Evolutionary conservation across 2,113 vertebrate species (phyloP).

Genomic region (Himantopus leucocephalus): DNA sequence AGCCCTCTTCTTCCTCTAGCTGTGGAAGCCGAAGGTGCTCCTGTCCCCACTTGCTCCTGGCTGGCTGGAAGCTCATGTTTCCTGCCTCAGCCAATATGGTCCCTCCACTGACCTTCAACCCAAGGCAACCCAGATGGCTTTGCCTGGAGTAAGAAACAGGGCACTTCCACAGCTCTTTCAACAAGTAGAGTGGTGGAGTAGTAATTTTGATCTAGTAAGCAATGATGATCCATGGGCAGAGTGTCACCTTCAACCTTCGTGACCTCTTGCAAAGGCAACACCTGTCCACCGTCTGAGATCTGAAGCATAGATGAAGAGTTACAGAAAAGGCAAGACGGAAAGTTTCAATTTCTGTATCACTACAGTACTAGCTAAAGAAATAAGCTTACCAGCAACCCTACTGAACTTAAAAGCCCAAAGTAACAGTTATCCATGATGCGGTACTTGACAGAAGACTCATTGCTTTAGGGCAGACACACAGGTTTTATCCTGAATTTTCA

Average conservation of each 20-base stretch:
- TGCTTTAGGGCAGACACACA: background rate
- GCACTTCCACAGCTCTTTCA: background rate
- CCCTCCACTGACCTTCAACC: background rate
- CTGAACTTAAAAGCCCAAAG: background rate
- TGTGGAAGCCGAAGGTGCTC: background rate
- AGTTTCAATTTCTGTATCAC: background rate
- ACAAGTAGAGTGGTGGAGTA: background rate
- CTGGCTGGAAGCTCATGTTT: background rate
- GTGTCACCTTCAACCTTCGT: background rate
- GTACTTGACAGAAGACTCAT: background rate
- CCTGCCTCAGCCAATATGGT: background rate
- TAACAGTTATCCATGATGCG: background rate
- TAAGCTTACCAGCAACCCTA: background rate
- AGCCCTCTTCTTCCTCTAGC: background rate
- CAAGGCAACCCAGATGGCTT: background rate
- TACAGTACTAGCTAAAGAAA: background rate
- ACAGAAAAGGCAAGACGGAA: background rate
- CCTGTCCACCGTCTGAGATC: background rate
- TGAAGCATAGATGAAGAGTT: background rate
- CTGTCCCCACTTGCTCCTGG: background rate
- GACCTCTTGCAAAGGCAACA: background rate
- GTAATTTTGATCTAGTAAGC: background rate
- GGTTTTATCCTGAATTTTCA: constrained; percentile 7
- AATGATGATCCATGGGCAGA: background rate
- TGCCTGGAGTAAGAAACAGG: background rate